Conservation (phyloP, 1,140 invertebrate species). For the Rhizoglyphus robini region DNA sequence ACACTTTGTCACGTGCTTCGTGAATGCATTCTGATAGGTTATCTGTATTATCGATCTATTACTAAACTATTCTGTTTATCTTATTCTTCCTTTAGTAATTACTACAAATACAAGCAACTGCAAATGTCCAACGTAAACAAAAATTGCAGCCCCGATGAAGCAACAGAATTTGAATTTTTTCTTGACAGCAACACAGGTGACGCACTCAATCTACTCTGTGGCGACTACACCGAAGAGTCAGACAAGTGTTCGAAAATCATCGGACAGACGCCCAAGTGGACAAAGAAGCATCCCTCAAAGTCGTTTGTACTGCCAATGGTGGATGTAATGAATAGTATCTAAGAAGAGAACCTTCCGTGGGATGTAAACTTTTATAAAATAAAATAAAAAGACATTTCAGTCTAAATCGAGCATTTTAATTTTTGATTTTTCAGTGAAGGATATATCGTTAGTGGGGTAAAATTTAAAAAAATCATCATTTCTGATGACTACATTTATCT, state of each 20-base stretch:
- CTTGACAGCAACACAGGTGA: conserved; percentile 6
- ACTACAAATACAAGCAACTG: not conserved
- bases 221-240: conserved; percentile 9
- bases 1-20: too few relatives aligned
- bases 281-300: not conserved
- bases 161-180: not conserved
- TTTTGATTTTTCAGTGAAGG: too few relatives aligned
- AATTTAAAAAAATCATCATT: too few relatives aligned
- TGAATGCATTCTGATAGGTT: not conserved
- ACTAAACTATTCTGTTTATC: not conserved
- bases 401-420: not conserved
- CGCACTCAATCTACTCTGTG: not conserved
- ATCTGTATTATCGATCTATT: not conserved
- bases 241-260: conserved; percentile 9
- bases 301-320: not conserved
- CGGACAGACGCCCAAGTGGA: conserved; percentile 2
- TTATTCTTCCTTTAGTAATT: conserved; percentile 4
- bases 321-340: conserved; percentile 9
- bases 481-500: too few relatives aligned
- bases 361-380: not conserved
- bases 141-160: not conserved
- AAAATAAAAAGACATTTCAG: not conserved
- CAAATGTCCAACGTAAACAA: not conserved
- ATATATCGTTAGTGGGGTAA: too few relatives aligned
- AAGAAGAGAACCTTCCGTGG: not conserved